Evolutionary conservation across 2,113 vertebrate species (phyloP).

Genomic region (Podarcis raffonei): DNA sequence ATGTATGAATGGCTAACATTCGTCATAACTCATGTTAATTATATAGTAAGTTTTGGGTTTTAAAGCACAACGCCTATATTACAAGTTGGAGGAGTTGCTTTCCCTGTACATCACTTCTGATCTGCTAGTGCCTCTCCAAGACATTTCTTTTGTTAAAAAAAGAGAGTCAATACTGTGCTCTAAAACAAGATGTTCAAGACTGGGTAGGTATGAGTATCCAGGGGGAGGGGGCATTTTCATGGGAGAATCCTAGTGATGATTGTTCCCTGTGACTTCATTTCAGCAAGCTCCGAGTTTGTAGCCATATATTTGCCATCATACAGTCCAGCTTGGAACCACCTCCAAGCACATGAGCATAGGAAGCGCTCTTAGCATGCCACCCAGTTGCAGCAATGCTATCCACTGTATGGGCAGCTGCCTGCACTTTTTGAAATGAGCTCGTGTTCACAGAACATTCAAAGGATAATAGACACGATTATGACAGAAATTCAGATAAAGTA

Average conservation of each 20-base stretch:
- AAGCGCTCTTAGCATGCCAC: background rate
- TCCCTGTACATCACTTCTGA: background rate
- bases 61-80: background rate
- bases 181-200: too few species aligned
- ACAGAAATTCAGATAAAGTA: constrained; percentile 14
- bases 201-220: too few species aligned
- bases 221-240: background rate
- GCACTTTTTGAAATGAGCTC: background rate
- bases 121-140: background rate
- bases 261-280: background rate
- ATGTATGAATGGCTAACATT: background rate
- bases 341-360: background rate
- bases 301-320: background rate
- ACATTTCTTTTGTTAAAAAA: background rate
- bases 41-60: background rate
- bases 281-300: background rate
- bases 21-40: background rate
- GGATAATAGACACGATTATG: constrained; percentile 5
- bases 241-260: too few species aligned
- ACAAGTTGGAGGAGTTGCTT: background rate
- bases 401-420: background rate
- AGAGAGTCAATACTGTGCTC: too few species aligned
- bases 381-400: background rate
- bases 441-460: background rate
- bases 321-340: background rate